A percentile compares a stretch with the other conserved stretches of the same genome.
These are phyloP conservation scores for Pangasianodon gigas DNA, from an alignment of 2,113 vertebrate species.

Conservation along the genomic window DNA sequence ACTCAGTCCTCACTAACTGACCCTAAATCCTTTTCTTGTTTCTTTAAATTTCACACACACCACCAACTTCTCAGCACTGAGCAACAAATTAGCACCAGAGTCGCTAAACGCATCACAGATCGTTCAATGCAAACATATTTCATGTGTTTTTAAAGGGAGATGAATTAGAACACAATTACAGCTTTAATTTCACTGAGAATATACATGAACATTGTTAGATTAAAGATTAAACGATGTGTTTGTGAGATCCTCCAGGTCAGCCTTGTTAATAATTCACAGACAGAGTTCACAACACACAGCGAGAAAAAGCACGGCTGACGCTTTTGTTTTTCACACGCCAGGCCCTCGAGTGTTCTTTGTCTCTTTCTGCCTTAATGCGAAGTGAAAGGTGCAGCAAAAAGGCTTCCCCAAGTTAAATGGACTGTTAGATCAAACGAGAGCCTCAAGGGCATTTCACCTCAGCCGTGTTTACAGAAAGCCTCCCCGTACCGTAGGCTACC, in stretches of 20 bases:
- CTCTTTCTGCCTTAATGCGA: conserved; percentile 48
- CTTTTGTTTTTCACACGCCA: conserved; percentile 36
- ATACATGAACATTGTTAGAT: background rate
- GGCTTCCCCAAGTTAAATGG: conserved; percentile 50
- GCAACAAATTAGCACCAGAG: background rate
- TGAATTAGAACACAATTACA: background rate
- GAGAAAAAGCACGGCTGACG: conserved; percentile 21
- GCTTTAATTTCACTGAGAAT: background rate
- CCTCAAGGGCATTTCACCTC: conserved; percentile 69
- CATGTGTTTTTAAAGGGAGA: too few species aligned
- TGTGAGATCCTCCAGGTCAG: background rate
- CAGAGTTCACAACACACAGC: conserved; percentile 28
- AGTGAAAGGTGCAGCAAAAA: conserved; percentile 48
- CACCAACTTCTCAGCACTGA: too few species aligned
- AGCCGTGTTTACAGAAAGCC: conserved; percentile 72
- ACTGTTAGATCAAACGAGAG: conserved; percentile 65
- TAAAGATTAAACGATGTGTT: background rate
- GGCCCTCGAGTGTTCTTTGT: conserved; percentile 36
- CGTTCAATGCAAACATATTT: background rate
- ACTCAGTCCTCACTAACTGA: background rate
- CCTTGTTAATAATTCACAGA: background rate
- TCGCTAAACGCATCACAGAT: background rate
- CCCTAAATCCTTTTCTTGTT: background rate
- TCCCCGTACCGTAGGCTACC: conserved; percentile 65
- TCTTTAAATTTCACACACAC: background rate